phyloP scores from a whole-genome alignment of 2,888 invertebrate genomes.

The Aspidapion aeneum region DNA sequence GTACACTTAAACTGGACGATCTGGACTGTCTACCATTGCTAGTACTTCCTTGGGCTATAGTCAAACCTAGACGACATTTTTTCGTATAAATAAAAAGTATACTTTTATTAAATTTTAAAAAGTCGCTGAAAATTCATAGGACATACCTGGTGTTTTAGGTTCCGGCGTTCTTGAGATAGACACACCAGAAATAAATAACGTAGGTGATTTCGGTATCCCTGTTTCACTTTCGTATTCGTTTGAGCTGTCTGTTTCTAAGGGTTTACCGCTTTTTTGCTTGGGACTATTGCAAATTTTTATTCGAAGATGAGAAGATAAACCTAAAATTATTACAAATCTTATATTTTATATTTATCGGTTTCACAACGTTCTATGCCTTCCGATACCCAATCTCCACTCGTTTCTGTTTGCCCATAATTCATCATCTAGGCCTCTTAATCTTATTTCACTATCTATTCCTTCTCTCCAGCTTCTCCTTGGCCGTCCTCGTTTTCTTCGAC shows the following conservation, averaged over 20 bases:
- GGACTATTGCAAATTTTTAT: conserved; percentile 47
- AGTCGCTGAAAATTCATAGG: no score
- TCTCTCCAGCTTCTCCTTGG: no score
- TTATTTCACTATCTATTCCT: no score
- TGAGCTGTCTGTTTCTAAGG: conserved; percentile 51
- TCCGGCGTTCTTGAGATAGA: conserved; percentile 55
- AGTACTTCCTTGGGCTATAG: conserved; percentile 36
- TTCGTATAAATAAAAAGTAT: no score
- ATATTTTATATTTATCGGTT: no score
- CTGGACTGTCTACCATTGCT: conserved; percentile 48
- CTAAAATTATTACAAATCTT: conserved; percentile 21
- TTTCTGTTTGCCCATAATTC: no score
- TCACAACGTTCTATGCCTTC: no score
- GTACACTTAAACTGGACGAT: conserved; percentile 52
- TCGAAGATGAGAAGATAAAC: conserved; percentile 40
- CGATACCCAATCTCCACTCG: no score
- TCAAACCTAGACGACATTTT: conserved; percentile 35
- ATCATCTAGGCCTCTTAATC: no score
- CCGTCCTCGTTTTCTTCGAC: no score
- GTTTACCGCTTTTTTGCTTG: conserved; percentile 35
- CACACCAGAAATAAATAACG: conserved; percentile 56
- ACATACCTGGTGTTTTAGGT: conserved; percentile 48
- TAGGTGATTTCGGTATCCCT: conserved; percentile 55
- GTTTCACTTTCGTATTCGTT: conserved; percentile 57
- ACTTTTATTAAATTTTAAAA: no score